Evolutionary conservation across 2,797 vertebrate genomes (phyloP).

Genomic region (Eremophila alpestris): DNA sequence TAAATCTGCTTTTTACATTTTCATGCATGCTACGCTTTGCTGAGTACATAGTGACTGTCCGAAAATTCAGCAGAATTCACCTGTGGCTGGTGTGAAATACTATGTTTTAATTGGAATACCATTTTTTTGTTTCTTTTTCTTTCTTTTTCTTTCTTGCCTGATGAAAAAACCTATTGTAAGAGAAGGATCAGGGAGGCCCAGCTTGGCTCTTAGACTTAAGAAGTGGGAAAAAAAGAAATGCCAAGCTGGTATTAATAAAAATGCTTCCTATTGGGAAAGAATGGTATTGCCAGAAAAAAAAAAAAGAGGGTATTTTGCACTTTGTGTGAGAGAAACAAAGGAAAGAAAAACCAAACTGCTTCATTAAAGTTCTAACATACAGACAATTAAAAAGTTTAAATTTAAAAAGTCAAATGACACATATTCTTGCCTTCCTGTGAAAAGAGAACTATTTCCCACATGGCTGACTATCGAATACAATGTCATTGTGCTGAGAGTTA

Average conservation of each 20-base stretch:
- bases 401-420: not conserved
- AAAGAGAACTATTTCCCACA: not conserved
- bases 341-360: conserved; percentile 23
- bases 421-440: not conserved
- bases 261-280: conserved; percentile 65
- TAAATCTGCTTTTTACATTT: not conserved
- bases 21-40: not conserved
- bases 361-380: conserved; percentile 5
- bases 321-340: conserved; percentile 59
- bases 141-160: not conserved
- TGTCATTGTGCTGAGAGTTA: not conserved
- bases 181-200: not conserved
- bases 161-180: conserved; percentile 16
- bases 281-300: conserved; percentile 51
- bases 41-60: not conserved
- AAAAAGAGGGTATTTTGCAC: conserved; percentile 73
- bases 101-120: not conserved
- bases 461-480: not conserved
- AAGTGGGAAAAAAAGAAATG: conserved; percentile 55
- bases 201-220: conserved; percentile 8
- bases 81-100: not conserved
- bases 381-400: not conserved
- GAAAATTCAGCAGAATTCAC: conserved; percentile 2
- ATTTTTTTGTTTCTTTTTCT: not conserved
- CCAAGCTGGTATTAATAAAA: conserved; percentile 70